Conservation (phyloP, 2,113 vertebrate genomes). For the Vicugna pacos region DNA sequence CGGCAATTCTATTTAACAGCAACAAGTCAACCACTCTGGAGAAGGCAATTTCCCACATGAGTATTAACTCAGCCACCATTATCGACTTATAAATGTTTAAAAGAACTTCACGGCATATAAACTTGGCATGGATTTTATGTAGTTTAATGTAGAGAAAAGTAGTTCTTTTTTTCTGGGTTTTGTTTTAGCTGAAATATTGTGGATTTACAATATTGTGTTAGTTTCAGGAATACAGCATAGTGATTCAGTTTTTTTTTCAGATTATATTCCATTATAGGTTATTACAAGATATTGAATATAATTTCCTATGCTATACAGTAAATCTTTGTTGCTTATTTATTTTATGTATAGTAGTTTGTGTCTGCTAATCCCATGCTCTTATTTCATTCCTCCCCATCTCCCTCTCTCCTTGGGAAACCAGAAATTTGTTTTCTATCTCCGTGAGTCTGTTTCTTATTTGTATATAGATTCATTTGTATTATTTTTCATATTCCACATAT, state of each 20-base stretch:
- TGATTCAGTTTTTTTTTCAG: neutral
- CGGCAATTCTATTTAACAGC: neutral
- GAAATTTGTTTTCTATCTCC: too few relatives aligned
- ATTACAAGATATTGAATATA: neutral
- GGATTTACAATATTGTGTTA: neutral
- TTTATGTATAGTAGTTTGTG: neutral
- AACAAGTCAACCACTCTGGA: neutral
- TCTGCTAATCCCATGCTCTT: neutral
- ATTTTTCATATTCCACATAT: too few relatives aligned
- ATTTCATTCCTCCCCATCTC: neutral
- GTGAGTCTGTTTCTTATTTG: too few relatives aligned
- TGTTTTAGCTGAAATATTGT: neutral
- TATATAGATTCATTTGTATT: too few relatives aligned
- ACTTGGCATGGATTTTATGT: neutral
- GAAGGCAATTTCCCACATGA: neutral
- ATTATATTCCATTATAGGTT: neutral
- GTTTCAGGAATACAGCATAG: neutral
- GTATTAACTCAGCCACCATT: neutral
- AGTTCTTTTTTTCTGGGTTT: neutral
- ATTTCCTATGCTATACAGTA: neutral
- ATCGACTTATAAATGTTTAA: neutral
- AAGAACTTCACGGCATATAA: neutral
- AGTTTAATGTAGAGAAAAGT: neutral
- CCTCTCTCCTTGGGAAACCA: neutral
- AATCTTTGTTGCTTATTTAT: neutral